Evolutionary conservation across 2,888 invertebrate genomes (phyloP).

Genomic region (Sarcophaga subvicina): DNA sequence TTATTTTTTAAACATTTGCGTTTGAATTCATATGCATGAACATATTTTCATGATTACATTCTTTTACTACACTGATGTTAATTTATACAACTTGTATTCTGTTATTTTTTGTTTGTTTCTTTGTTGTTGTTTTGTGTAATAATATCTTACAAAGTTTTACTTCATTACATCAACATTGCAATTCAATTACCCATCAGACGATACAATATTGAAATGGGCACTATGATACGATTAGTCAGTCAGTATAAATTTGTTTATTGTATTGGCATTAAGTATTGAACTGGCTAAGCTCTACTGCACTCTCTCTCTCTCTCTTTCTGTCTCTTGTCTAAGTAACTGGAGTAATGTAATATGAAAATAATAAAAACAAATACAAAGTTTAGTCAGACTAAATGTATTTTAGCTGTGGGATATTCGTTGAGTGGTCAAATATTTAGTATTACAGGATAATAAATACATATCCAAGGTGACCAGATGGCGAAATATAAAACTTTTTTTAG

Average conservation of each 20-base stretch:
- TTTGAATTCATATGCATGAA: no score
- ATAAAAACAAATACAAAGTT: no score
- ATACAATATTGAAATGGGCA: background rate
- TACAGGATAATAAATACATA: no score
- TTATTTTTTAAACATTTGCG: no score
- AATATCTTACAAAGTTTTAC: conserved; percentile 68
- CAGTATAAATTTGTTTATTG: background rate
- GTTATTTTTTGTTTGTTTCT: background rate
- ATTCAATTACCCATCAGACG: conserved; percentile 73
- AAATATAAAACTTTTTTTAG: no score
- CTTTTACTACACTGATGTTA: background rate
- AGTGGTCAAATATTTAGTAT: no score
- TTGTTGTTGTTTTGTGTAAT: background rate
- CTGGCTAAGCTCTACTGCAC: background rate
- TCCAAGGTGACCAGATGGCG: background rate
- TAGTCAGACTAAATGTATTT: conserved; percentile 2
- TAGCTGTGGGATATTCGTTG: background rate
- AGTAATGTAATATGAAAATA: no score
- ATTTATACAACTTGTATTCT: background rate
- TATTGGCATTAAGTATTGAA: conserved; percentile 8
- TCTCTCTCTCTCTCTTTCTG: no score
- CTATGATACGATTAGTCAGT: background rate
- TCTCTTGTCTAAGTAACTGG: no score
- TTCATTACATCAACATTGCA: conserved; percentile 75
- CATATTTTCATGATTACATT: background rate